Evolutionary conservation across 2,888 invertebrate species (phyloP).

Genomic region (Tuberolachnus salignus): DNA sequence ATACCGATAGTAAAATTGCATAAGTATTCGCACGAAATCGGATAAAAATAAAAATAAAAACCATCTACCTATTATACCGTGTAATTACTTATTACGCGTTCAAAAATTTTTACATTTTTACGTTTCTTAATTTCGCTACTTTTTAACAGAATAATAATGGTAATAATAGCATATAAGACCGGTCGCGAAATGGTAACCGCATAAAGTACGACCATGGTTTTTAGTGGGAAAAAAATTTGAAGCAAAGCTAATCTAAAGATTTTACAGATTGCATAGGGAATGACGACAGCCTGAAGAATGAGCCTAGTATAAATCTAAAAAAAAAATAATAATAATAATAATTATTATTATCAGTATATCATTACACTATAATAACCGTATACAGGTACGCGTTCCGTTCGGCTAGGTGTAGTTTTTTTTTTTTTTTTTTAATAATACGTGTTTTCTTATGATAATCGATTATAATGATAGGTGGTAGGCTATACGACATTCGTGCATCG

Average conservation of each 20-base stretch:
- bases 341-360: too few relatives aligned
- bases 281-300: too few relatives aligned
- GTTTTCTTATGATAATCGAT: slow-evolving; percentile 7
- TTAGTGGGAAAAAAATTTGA: too few relatives aligned
- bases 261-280: too few relatives aligned
- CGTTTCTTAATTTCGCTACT: neutral
- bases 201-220: too few relatives aligned
- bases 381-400: neutral
- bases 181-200: too few relatives aligned
- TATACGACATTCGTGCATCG: slow-evolving; percentile 20
- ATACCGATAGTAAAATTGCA: neutral
- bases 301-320: too few relatives aligned
- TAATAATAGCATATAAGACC: too few relatives aligned
- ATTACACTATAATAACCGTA: neutral
- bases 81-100: neutral
- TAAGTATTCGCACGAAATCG: neutral
- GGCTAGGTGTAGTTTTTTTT: neutral
- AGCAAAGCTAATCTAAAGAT: too few relatives aligned
- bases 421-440: too few relatives aligned
- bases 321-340: slow-evolving; percentile 8
- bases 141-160: neutral
- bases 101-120: neutral
- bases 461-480: slow-evolving; percentile 1
- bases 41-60: neutral
- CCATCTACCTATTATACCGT: neutral